phyloP scores from a whole-genome alignment of 2,888 invertebrate genomes.

The Germaria angustata region DNA sequence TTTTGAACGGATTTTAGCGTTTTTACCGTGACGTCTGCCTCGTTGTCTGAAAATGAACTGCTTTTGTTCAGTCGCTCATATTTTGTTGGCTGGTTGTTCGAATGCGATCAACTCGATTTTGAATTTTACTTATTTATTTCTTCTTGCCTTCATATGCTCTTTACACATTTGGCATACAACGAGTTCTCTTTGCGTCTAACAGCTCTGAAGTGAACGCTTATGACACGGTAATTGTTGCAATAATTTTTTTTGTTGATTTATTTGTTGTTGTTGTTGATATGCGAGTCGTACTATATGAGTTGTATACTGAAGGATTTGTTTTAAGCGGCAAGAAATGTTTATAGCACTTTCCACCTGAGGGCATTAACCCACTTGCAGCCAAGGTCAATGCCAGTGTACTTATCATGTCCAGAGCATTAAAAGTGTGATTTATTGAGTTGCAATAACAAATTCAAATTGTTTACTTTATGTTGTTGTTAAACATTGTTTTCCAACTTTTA shows the following conservation, averaged over 20 bases:
- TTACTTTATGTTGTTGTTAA: too few relatives aligned
- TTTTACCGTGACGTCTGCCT: constrained; percentile 57
- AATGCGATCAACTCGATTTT: constrained; percentile 5
- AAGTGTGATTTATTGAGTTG: not conserved
- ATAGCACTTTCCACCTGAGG: constrained; percentile 15
- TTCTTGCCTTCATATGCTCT: constrained; percentile 13
- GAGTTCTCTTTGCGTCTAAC: not conserved
- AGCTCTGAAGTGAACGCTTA: not conserved
- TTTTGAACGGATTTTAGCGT: constrained; percentile 14
- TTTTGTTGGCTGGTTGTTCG: constrained; percentile 8
- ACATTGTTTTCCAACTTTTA: too few relatives aligned
- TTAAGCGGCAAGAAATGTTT: not conserved
- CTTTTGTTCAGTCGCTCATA: constrained; percentile 37
- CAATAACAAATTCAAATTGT: too few relatives aligned
- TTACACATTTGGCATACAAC: not conserved
- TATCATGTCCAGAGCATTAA: not conserved
- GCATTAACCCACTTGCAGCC: constrained; percentile 31
- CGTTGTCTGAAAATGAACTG: constrained; percentile 69
- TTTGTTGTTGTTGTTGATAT: not conserved
- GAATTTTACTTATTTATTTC: not conserved
- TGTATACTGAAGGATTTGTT: not conserved
- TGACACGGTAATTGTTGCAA: not conserved
- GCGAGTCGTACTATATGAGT: not conserved
- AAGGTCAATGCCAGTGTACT: not conserved
- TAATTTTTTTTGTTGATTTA: too few relatives aligned